Evolutionary conservation across 2,113 vertebrate species (phyloP).

Genomic region (Cryptomyrus ogoouensis): DNA sequence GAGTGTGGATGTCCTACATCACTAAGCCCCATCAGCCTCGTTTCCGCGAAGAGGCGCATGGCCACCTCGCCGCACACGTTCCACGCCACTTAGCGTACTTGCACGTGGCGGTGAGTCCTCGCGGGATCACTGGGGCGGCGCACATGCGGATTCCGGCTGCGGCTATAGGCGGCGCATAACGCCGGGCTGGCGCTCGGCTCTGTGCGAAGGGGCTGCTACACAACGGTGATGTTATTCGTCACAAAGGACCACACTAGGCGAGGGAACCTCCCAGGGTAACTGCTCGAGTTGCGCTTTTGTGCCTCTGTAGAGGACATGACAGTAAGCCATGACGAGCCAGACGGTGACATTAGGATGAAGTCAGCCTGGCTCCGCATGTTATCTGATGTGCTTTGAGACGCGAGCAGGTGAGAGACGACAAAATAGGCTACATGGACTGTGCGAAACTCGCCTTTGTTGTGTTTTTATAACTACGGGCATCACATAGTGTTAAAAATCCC

Average conservation of each 20-base stretch:
- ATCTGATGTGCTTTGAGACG: constrained; percentile 4
- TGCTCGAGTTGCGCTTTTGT: constrained; percentile 7
- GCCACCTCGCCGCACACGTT: background rate
- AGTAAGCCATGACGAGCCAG: constrained; percentile 15
- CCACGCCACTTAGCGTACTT: background rate
- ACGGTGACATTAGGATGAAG: constrained; percentile 7
- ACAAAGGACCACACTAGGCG: background rate
- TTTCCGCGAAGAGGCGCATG: background rate
- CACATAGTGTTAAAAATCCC: background rate
- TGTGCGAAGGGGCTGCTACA: background rate
- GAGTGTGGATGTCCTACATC: background rate
- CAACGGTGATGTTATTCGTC: background rate
- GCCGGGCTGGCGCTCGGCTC: background rate
- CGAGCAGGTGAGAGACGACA: background rate
- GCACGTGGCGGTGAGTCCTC: background rate
- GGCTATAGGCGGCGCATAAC: too few species aligned
- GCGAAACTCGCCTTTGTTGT: background rate
- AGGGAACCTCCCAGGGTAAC: constrained; percentile 8
- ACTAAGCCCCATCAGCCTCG: background rate
- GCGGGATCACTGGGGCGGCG: background rate
- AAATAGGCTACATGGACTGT: background rate
- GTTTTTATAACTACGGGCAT: background rate
- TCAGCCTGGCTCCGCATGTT: constrained; percentile 8
- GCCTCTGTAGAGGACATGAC: constrained; percentile 8
- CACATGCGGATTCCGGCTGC: background rate